Conservation (phyloP, 2,797 vertebrate species). For the Taeniopygia guttata region DNA sequence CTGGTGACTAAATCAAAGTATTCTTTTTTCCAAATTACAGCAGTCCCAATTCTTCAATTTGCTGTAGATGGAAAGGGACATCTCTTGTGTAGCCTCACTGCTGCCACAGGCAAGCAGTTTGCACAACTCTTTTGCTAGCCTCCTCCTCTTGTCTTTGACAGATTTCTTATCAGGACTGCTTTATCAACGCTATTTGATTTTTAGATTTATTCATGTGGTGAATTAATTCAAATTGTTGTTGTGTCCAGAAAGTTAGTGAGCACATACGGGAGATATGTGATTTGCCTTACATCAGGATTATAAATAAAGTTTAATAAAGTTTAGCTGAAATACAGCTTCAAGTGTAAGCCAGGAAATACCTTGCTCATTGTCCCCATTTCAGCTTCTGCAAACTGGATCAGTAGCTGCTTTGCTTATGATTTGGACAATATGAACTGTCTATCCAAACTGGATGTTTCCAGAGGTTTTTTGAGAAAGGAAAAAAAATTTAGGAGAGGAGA, state of each 20-base stretch:
- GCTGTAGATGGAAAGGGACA: neutral
- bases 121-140: neutral
- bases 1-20: neutral
- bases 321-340: neutral
- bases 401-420: neutral
- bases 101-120: neutral
- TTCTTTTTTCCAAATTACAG: neutral
- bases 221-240: neutral
- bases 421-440: neutral
- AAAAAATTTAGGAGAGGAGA: neutral
- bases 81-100: neutral
- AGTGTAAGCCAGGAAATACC: neutral
- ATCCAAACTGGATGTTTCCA: neutral
- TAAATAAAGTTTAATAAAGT: neutral
- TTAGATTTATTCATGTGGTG: neutral
- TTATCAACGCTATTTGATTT: neutral
- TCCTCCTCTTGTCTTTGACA: neutral
- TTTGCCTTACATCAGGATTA: neutral
- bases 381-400: neutral
- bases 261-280: accelerated
- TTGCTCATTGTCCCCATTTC: neutral
- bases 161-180: neutral
- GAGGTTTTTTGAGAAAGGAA: neutral
- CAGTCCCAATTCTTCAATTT: neutral
- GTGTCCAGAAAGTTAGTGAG: neutral